Conservation (phyloP, 2,888 invertebrate genomes). For the Noctua janthe region DNA sequence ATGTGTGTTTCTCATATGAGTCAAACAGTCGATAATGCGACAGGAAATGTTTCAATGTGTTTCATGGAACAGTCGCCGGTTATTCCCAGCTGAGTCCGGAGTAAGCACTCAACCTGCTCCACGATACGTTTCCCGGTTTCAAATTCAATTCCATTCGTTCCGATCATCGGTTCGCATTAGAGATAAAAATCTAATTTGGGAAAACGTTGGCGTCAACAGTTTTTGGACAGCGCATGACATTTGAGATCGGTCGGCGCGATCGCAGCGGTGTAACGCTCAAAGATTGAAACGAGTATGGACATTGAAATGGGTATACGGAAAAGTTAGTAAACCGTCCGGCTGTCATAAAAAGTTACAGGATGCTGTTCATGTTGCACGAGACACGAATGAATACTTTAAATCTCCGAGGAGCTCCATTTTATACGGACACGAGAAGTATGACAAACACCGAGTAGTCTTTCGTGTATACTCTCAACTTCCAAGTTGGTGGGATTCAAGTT, state of each 20-base stretch:
- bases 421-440: slow-evolving; percentile 44
- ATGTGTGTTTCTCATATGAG: slow-evolving; percentile 56
- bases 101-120: slow-evolving; percentile 67
- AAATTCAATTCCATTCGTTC: slow-evolving; percentile 80
- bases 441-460: slow-evolving; percentile 53
- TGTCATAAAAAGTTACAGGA: slow-evolving; percentile 69
- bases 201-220: slow-evolving; percentile 76
- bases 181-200: slow-evolving; percentile 80
- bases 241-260: slow-evolving; percentile 70
- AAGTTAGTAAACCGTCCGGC: slow-evolving; percentile 60
- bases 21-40: slow-evolving; percentile 77
- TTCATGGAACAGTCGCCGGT: slow-evolving; percentile 71
- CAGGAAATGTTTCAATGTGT: slow-evolving; percentile 78
- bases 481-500: slow-evolving; percentile 37
- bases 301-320: slow-evolving; percentile 68
- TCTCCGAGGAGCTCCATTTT: slow-evolving; percentile 51
- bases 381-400: slow-evolving; percentile 65
- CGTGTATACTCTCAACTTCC: slow-evolving; percentile 32
- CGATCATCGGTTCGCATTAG: slow-evolving; percentile 79
- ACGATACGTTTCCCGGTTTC: slow-evolving; percentile 72
- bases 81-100: slow-evolving; percentile 74
- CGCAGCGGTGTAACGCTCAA: slow-evolving; percentile 57
- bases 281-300: slow-evolving; percentile 68
- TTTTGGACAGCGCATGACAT: slow-evolving; percentile 77
- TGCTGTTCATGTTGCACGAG: slow-evolving; percentile 57